Evolutionary conservation across 2,113 vertebrate genomes (phyloP), one percentile per base, ranked within the genome.

Genomic region (Passer domesticus): DNA sequence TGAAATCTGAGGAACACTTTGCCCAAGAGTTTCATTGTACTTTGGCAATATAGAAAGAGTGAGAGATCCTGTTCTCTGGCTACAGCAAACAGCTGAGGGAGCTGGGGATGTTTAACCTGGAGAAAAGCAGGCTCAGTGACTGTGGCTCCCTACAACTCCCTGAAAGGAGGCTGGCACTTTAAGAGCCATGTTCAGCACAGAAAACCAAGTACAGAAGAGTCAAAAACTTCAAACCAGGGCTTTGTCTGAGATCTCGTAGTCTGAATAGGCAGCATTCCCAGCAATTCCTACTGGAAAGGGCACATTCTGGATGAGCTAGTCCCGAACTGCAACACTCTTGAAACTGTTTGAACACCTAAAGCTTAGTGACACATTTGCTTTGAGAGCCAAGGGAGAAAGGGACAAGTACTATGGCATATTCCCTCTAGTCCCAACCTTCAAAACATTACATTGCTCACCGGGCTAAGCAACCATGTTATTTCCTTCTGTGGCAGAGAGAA

Each of bases 251-350:
- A 47, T 25, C 31, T 73, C 25, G 21, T 3, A 16, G 49, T 4
- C 31, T 37, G 44, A 46, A 27, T 0, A 83, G 39, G 15, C 25
- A 23, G 41, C 15, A 53, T 28, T 31, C 43, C 28, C 24, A 82
- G 28, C 24, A 41, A 24, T 11, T 24, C 21, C 31, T 69, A 2
- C 1, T 16, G 39, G 17, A 75, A 93, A 83, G 30, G 5, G 9
- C 18, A 46, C 0, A 0, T 31, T 46, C n/a, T 47, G 69, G 23
- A 30, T 0, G 1, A 81, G 6, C 6, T 1, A 52, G 13, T 76
- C 43, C 15, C 6, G 1, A 86, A 74, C 17, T 35, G 7, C n/a
- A 87, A 41, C 1, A 5, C 55, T 69, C 33, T 60, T 64, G 67
- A 58, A 49, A 53, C 60, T 9, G 9, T 43, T 72, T 63, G 22